These are phyloP conservation scores for Pyrochroa serraticornis DNA, from an alignment of 2,888 invertebrate genomes.

Conservation along the genomic window DNA sequence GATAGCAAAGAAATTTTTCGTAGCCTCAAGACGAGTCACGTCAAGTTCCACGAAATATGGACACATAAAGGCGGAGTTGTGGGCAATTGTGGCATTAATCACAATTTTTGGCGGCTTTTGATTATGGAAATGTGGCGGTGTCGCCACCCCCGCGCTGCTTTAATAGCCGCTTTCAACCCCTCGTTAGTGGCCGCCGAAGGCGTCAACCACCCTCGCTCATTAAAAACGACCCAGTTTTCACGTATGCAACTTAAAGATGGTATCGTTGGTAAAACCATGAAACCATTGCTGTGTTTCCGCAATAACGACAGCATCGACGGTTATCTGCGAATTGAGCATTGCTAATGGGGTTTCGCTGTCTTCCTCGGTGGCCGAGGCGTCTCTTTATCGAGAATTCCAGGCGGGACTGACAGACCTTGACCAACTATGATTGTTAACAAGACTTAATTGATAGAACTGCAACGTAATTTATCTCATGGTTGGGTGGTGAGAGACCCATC, in stretches of 20 bases:
- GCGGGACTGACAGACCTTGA: too few relatives aligned
- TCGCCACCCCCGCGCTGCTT: too few relatives aligned
- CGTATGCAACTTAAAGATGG: too few relatives aligned
- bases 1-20: too few relatives aligned
- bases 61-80: conserved; percentile 46
- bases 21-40: conserved; percentile 17
- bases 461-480: not conserved
- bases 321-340: conserved; percentile 2
- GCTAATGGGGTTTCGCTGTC: conserved; percentile 13
- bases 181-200: too few relatives aligned
- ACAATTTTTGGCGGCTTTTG: not conserved
- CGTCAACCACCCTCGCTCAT: too few relatives aligned
- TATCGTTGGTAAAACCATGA: not conserved
- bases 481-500: not conserved
- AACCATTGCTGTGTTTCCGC: not conserved
- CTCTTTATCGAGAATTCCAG: not conserved
- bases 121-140: too few relatives aligned
- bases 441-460: too few relatives aligned
- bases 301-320: not conserved
- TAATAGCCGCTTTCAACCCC: too few relatives aligned
- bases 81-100: conserved; percentile 16
- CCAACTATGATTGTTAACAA: too few relatives aligned
- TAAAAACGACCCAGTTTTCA: too few relatives aligned
- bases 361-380: not conserved
- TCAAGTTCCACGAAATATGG: conserved; percentile 45